These are phyloP conservation scores for Agonum fuliginosum DNA, from an alignment of 2,888 invertebrate species.

Conservation along the genomic window DNA sequence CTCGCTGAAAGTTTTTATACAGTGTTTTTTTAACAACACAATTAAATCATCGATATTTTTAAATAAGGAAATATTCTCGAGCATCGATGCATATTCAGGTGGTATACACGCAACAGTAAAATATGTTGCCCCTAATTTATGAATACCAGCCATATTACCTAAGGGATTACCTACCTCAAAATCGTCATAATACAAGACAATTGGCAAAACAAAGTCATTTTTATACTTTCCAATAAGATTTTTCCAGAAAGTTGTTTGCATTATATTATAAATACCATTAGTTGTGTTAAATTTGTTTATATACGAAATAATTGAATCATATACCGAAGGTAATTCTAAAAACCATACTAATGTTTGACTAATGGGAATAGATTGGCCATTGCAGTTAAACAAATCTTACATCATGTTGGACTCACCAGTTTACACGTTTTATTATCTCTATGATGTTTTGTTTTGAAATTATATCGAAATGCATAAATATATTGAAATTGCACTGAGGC, in stretches of 20 bases:
- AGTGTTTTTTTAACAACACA: no score
- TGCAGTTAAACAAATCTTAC: not conserved
- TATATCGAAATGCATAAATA: no score
- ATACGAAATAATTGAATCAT: not conserved
- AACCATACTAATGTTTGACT: not conserved
- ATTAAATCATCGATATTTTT: no score
- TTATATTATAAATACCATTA: not conserved
- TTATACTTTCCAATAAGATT: not conserved
- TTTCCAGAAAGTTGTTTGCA: not conserved
- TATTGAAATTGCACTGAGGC: no score
- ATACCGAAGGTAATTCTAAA: not conserved
- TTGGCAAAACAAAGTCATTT: not conserved
- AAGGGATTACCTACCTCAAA: not conserved
- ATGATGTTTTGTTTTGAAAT: no score
- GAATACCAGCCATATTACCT: not conserved
- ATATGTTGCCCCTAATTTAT: not conserved
- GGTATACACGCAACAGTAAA: not conserved
- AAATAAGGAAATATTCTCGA: no score
- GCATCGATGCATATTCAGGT: not conserved
- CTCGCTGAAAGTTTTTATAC: constrained; percentile 5
- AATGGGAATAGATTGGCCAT: not conserved
- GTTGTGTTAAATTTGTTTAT: not conserved
- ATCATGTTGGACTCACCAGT: no score
- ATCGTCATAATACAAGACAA: not conserved
- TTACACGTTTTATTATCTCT: no score